Evolutionary conservation across 2,888 invertebrate species (phyloP).

Genomic region (Leptura quadrifasciata): DNA sequence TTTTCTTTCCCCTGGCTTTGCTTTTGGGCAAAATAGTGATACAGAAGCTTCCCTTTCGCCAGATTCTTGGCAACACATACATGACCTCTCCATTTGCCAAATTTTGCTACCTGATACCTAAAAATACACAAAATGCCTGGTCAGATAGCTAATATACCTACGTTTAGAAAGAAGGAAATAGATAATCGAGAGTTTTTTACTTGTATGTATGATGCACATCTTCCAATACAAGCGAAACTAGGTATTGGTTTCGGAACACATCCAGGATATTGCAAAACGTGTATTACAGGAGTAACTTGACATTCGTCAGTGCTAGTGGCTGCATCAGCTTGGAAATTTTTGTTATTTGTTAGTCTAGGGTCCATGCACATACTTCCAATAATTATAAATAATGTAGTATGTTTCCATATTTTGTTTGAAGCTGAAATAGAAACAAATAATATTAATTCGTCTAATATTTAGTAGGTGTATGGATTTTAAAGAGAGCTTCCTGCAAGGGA

Average conservation of each 20-base stretch:
- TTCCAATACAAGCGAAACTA: constrained; percentile 93
- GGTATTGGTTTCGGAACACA: constrained; percentile 95
- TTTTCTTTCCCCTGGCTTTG: constrained; percentile 89
- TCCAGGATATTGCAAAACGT: constrained; percentile 92
- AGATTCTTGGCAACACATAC: constrained; percentile 96
- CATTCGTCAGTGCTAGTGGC: constrained; percentile 84
- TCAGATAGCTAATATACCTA: too few relatives aligned
- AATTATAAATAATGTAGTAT: constrained; percentile 61
- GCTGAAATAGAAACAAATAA: constrained; percentile 51
- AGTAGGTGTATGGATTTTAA: not conserved
- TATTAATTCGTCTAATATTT: not conserved
- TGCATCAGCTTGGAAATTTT: constrained; percentile 64
- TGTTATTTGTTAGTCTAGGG: constrained; percentile 63
- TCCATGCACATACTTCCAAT: constrained; percentile 70
- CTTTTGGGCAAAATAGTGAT: constrained; percentile 91
- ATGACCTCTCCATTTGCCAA: constrained; percentile 97
- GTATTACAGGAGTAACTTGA: constrained; percentile 93
- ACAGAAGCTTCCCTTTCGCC: constrained; percentile 94
- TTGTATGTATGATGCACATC: constrained; percentile 94
- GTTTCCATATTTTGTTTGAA: constrained; percentile 60
- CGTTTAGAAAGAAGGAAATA: not conserved
- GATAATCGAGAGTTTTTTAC: too few relatives aligned
- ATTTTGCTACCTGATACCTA: constrained; percentile 96
- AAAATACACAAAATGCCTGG: constrained; percentile 34
- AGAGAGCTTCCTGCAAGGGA: not conserved